A percentile compares a stretch with the other conserved stretches of the same genome.
Evolutionary conservation across 1,140 invertebrate species (phyloP).

Genomic region (Aradophagus sp.): DNA sequence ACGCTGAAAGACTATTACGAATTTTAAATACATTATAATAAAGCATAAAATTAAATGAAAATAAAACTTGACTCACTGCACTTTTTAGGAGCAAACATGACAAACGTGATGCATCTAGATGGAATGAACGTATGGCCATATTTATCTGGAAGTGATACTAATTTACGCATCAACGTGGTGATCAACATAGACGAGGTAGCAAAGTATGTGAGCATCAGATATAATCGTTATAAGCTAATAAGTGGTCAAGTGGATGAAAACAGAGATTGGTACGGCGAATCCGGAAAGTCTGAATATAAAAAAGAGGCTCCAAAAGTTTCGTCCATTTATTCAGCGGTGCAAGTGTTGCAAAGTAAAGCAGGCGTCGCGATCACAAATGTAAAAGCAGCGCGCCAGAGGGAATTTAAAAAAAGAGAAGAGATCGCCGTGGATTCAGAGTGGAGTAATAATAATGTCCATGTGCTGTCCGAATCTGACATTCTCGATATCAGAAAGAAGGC

Average conservation of each 20-base stretch:
- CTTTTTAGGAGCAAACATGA: slow-evolving; percentile 39
- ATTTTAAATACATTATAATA: no score
- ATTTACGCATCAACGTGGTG: slow-evolving; percentile 78
- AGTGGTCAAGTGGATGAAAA: slow-evolving; percentile 77
- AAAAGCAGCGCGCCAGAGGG: slow-evolving; percentile 20
- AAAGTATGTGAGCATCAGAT: slow-evolving; percentile 78
- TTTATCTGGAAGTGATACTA: slow-evolving; percentile 74
- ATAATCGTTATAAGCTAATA: slow-evolving; percentile 83
- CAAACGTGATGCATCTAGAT: slow-evolving; percentile 75
- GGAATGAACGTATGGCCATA: slow-evolving; percentile 82
- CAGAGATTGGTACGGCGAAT: slow-evolving; percentile 78
- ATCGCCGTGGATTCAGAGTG: slow-evolving; percentile 14
- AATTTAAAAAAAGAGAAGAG: slow-evolving; percentile 25
- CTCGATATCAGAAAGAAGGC: slow-evolving; percentile 25
- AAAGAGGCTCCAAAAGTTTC: slow-evolving; percentile 19
- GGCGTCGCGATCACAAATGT: slow-evolving; percentile 66
- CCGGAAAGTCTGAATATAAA: slow-evolving; percentile 63
- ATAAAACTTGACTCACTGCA: no score
- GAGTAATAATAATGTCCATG: slow-evolving; percentile 12
- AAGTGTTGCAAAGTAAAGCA: slow-evolving; percentile 74
- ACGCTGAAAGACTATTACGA: no score
- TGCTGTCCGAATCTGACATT: slow-evolving; percentile 32
- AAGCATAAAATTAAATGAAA: no score
- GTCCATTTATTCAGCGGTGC: slow-evolving; percentile 69
- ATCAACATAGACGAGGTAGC: slow-evolving; percentile 83